Evolutionary conservation across 2,113 vertebrate genomes (phyloP), one percentile per base, ranked within the genome.

Genomic region (Cephalopterus ornatus): DNA sequence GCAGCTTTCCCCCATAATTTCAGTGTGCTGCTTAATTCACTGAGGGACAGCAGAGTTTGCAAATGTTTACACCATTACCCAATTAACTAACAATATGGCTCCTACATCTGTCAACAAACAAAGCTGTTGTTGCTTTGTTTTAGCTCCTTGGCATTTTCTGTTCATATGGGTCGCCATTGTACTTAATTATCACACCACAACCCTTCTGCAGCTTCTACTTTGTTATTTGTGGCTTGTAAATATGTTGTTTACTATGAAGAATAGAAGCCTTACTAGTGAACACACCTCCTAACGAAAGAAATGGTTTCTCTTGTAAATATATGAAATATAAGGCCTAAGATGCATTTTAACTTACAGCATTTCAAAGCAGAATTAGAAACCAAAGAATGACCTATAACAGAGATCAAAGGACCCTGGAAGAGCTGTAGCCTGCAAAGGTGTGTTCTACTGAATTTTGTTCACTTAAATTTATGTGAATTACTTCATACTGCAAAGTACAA

Each of bases 61-160:
- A 99, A 99, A 99, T 99, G 99, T 99, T 99, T 99, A 99, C 99
- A 99, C 98, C 99, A 98, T 99, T 99, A 99, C 98, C 98, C 99
- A 99, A 99, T 99, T 99, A 99, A 99, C 98, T 98, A 98, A 99
- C 98, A 99, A 99, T 98, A 98, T 99, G 98, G 98, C 94, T 97
- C 98, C 98, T 98, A 98, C 99, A 99, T 99, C 99, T 99, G 99
- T 99, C 99, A 99, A 99, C 99, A 99, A 99, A 99, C 99, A 99
- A 99, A 99, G 98, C 99, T 99, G 98, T 98, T 99, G 98, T 98
- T 99, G 98, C 98, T 98, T 98, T 98, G 98, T 98, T 98, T 98
- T 98, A 98, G 98, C 98, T 98, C 96, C 70, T 89, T 98, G 97
- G 98, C 97, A 98, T 98, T 98, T 98, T 98, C 97, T 98, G 97